Conservation (phyloP, 2,888 invertebrate species). For the Steinernema hermaphroditum region DNA sequence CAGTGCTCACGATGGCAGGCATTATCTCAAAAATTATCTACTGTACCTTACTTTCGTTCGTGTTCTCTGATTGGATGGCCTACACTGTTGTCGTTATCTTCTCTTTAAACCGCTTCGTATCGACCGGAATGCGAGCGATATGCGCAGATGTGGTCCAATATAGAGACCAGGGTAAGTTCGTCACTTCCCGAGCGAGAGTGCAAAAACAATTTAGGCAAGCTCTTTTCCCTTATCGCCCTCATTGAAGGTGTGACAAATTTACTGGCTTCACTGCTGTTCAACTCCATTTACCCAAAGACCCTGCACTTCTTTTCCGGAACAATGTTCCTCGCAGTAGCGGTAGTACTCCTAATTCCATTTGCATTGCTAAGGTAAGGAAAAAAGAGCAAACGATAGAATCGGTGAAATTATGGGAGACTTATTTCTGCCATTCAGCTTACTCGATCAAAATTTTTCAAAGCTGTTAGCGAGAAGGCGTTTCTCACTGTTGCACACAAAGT, state of each 20-base stretch:
- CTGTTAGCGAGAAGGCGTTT: constrained; percentile 13
- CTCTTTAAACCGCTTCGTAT: constrained; percentile 66
- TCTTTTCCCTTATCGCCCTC: constrained; percentile 66
- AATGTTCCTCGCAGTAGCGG: constrained; percentile 55
- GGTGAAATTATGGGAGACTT: too few species aligned
- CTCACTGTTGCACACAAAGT: constrained; percentile 22
- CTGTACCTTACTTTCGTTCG: constrained; percentile 61
- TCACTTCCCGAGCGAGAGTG: not conserved
- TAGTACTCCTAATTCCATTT: constrained; percentile 50
- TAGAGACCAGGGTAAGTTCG: constrained; percentile 66
- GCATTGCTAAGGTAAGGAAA: constrained; percentile 48
- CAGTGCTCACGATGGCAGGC: constrained; percentile 64
- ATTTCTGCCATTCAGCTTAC: not conserved
- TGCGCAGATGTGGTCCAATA: constrained; percentile 63
- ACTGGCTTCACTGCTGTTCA: constrained; percentile 67
- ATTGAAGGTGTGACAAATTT: constrained; percentile 66
- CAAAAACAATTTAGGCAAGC: constrained; percentile 56
- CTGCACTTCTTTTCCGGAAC: constrained; percentile 67
- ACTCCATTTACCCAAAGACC: constrained; percentile 67
- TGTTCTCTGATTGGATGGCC: constrained; percentile 57
- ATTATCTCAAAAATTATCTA: constrained; percentile 63
- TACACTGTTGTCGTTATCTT: constrained; percentile 58
- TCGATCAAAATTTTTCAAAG: constrained; percentile 14
- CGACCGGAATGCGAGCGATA: constrained; percentile 67
- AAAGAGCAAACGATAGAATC: too few species aligned